A percentile compares a stretch with the other conserved stretches of the same genome.
These are phyloP conservation scores for Andrena bicolor DNA, from an alignment of 2,888 invertebrate species.

Conservation along the genomic window DNA sequence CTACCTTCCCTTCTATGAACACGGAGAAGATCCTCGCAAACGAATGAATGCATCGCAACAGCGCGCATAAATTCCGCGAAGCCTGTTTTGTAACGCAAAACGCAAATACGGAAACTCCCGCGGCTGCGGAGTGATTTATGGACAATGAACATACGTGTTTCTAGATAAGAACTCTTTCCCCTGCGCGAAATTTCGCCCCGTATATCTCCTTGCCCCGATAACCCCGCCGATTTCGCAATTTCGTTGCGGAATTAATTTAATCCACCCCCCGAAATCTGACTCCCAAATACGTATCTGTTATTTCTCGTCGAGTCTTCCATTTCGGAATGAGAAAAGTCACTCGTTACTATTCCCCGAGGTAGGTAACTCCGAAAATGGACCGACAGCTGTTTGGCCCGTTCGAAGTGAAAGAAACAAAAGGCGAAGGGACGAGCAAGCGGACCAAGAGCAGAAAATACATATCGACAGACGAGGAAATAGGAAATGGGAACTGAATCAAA, in stretches of 20 bases:
- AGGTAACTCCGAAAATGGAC: too few relatives aligned
- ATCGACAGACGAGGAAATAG: background rate
- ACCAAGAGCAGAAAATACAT: too few relatives aligned
- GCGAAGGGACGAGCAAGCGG: too few relatives aligned
- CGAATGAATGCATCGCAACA: background rate
- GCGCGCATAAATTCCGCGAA: conserved; percentile 15
- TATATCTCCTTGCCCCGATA: conserved; percentile 39
- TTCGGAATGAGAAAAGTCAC: too few relatives aligned
- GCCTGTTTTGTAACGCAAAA: conserved; percentile 20
- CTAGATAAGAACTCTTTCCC: conserved; percentile 53
- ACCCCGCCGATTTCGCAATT: conserved; percentile 33
- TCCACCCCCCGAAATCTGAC: background rate
- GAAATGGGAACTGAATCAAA: background rate
- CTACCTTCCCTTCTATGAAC: background rate
- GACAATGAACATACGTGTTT: conserved; percentile 39
- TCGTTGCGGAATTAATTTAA: conserved; percentile 20
- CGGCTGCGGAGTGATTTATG: conserved; percentile 26
- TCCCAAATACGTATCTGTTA: too few relatives aligned
- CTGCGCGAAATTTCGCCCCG: conserved; percentile 20
- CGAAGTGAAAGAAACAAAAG: conserved; percentile 1
- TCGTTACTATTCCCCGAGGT: too few relatives aligned
- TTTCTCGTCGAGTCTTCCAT: too few relatives aligned
- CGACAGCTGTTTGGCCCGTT: background rate
- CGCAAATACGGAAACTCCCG: conserved; percentile 17
- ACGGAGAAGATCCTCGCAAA: background rate